A percentile compares a stretch with the other conserved stretches of the same genome.
Conservation (phyloP, 2,113 vertebrate genomes). For the Notechis scutatus region DNA sequence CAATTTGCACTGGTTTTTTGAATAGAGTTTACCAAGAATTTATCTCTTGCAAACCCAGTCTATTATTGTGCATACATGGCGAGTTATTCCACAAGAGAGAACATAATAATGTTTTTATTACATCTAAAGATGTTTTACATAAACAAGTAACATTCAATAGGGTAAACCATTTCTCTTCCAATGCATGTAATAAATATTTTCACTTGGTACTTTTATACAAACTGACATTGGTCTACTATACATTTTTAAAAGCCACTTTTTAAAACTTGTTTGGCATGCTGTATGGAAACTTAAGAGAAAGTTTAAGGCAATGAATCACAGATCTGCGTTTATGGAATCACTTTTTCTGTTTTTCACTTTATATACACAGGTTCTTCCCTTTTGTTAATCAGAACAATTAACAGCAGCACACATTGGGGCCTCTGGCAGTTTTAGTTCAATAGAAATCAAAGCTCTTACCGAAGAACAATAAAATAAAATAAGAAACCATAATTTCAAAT, state of each 20-base stretch:
- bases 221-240: slow-evolving; percentile 92
- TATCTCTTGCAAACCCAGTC: neutral
- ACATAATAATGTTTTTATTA: slow-evolving; percentile 91
- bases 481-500: slow-evolving; percentile 61
- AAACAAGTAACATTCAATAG: slow-evolving; percentile 99
- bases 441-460: slow-evolving; percentile 64
- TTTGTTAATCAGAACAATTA: slow-evolving; percentile 69
- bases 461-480: slow-evolving; percentile 40
- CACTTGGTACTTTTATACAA: slow-evolving; percentile 97
- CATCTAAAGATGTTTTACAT: slow-evolving; percentile 98
- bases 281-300: slow-evolving; percentile 80
- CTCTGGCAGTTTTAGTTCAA: slow-evolving; percentile 64
- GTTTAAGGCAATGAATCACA: slow-evolving; percentile 96
- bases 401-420: slow-evolving; percentile 70
- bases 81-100: slow-evolving; percentile 61
- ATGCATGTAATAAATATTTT: slow-evolving; percentile 99
- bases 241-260: slow-evolving; percentile 84
- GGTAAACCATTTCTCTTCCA: slow-evolving; percentile 91
- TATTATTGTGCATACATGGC: neutral
- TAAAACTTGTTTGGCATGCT: slow-evolving; percentile 81
- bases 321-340: slow-evolving; percentile 74
- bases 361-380: slow-evolving; percentile 67
- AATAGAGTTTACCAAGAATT: neutral
- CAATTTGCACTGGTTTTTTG: neutral
- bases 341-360: slow-evolving; percentile 66